These are phyloP conservation scores for Cephus pygmeus DNA, from an alignment of 2,888 invertebrate genomes.

Conservation along the genomic window DNA sequence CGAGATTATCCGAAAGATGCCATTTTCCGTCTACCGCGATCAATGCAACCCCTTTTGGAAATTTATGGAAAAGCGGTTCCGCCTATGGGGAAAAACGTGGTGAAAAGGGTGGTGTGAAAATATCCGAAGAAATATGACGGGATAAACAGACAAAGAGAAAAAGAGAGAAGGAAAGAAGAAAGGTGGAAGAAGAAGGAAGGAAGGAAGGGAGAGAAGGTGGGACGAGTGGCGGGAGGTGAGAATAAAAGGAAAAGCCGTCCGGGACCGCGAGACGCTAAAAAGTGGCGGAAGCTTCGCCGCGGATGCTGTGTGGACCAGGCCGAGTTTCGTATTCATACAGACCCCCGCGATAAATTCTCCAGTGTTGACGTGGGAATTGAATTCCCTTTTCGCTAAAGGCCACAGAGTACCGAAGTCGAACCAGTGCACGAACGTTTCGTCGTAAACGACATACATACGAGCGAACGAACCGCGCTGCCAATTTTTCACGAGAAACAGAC, in stretches of 20 bases:
- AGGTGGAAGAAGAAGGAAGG: slow-evolving; percentile 8
- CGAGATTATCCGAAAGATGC: slow-evolving; percentile 4
- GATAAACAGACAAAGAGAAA: background rate
- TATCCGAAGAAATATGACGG: background rate
- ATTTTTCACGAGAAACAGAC: background rate
- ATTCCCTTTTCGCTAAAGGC: slow-evolving; percentile 41
- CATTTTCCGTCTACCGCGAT: background rate
- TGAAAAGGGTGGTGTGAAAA: background rate
- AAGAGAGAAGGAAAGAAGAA: background rate
- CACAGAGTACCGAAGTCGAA: slow-evolving; percentile 8
- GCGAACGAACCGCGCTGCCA: background rate
- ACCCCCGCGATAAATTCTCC: slow-evolving; percentile 54
- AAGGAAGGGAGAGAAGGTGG: background rate
- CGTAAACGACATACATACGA: background rate
- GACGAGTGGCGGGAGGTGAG: slow-evolving; percentile 5
- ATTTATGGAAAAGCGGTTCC: slow-evolving; percentile 1
- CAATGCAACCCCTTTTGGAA: background rate
- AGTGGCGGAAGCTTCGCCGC: slow-evolving; percentile 12
- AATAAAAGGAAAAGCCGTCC: slow-evolving; percentile 11
- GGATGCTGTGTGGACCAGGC: slow-evolving; percentile 19
- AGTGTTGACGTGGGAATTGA: slow-evolving; percentile 58
- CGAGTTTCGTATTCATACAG: slow-evolving; percentile 47
- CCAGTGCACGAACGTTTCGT: background rate
- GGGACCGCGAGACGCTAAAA: background rate
- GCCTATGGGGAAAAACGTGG: background rate